phyloP scores from a whole-genome alignment of 2,797 vertebrate species.

The Decapterus maruadsi region DNA sequence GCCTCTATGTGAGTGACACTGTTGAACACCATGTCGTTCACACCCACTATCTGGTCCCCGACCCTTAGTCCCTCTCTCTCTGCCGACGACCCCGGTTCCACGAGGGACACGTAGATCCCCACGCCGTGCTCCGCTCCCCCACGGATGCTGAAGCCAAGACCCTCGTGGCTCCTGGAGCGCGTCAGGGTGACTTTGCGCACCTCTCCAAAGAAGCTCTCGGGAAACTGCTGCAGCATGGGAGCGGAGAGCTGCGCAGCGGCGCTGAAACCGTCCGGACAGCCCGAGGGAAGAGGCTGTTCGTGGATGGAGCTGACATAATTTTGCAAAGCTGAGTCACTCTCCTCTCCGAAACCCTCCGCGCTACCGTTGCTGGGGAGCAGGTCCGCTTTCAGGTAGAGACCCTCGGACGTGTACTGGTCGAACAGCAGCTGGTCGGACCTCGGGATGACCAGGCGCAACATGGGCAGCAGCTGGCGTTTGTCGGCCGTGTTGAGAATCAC shows the following conservation, averaged over 20 bases:
- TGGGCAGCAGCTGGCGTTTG: conserved; percentile 92
- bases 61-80: conserved; percentile 93
- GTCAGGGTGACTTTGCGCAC: conserved; percentile 90
- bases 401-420: conserved; percentile 96
- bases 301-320: conserved; percentile 60
- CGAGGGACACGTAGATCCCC: conserved; percentile 95
- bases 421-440: conserved; percentile 96
- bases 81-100: conserved; percentile 93
- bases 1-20: conserved; percentile 92
- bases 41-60: conserved; percentile 94
- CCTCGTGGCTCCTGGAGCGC: conserved; percentile 91
- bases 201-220: conserved; percentile 70
- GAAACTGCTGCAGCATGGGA: neutral
- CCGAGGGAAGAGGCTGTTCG: conserved; percentile 55
- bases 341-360: conserved; percentile 51
- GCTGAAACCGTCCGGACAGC: conserved; percentile 65
- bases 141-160: conserved; percentile 96
- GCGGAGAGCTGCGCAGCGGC: conserved; percentile 48
- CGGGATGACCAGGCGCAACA: conserved; percentile 95
- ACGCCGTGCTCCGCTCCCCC: conserved; percentile 95
- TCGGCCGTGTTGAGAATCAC: conserved; percentile 90
- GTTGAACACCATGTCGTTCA: conserved; percentile 91
- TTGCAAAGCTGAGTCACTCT: conserved; percentile 51
- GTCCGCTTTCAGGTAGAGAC: conserved; percentile 88
- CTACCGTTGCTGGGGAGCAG: conserved; percentile 61